phyloP scores from a whole-genome alignment of 2,797 vertebrate genomes.

The Ctenopoma kingsleyae region DNA sequence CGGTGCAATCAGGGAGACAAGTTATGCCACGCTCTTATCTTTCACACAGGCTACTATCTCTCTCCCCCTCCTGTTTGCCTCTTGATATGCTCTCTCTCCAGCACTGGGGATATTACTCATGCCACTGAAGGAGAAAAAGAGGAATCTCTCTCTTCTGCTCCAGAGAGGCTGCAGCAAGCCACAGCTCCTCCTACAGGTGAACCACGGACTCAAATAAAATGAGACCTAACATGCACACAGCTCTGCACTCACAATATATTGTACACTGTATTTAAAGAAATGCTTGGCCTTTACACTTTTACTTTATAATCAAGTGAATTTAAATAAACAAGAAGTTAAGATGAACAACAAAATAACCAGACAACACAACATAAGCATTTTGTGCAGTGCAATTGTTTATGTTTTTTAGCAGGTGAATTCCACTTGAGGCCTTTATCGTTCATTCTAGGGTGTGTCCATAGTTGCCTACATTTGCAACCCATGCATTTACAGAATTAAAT shows the following conservation, averaged over 20 bases:
- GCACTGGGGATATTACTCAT: constrained; percentile 76
- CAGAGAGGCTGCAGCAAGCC: constrained; percentile 73
- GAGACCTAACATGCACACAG: constrained; percentile 14
- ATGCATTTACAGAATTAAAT: constrained; percentile 68
- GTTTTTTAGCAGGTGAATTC: constrained; percentile 38
- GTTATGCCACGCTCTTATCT: constrained; percentile 82
- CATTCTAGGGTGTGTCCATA: constrained; percentile 53
- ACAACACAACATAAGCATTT: constrained; percentile 27
- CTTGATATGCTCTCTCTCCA: constrained; percentile 77
- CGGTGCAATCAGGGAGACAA: constrained; percentile 77
- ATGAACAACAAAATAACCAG: constrained; percentile 18
- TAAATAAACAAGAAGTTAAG: constrained; percentile 20
- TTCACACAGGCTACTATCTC: constrained; percentile 81
- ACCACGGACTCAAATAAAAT: constrained; percentile 51
- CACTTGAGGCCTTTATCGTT: constrained; percentile 55
- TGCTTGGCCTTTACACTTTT: constrained; percentile 31
- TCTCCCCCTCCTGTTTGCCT: constrained; percentile 73
- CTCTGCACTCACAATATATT: not conserved
- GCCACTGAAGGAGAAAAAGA: constrained; percentile 80
- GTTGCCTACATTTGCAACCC: constrained; percentile 58
- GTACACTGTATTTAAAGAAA: constrained; percentile 18
- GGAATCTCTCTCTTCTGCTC: constrained; percentile 74
- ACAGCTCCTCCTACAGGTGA: constrained; percentile 90
- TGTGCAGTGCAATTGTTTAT: constrained; percentile 29
- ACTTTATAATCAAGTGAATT: constrained; percentile 25